Conservation (phyloP, 2,113 vertebrate species). For the Zootoca vivipara region DNA sequence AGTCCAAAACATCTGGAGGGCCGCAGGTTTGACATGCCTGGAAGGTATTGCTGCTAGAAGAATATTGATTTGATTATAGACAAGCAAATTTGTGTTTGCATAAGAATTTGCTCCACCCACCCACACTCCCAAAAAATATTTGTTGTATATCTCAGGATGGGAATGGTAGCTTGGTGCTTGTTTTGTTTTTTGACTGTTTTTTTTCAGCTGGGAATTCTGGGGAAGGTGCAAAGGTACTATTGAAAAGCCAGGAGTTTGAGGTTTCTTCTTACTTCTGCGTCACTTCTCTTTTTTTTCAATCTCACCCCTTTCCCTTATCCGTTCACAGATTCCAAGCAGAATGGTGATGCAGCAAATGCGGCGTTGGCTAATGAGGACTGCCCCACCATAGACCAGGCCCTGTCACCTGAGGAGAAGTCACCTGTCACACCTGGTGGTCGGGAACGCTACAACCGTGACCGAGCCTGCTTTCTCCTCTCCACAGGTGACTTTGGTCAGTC, state of each 20-base stretch:
- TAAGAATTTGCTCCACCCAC: not conserved
- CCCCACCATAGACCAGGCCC: slow-evolving; percentile 91
- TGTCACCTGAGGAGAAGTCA: slow-evolving; percentile 89
- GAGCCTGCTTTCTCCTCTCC: slow-evolving; percentile 92
- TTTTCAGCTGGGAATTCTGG: not conserved
- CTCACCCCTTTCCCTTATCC: not conserved
- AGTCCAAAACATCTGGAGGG: no score
- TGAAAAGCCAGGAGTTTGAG: not conserved
- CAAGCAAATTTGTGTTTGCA: not conserved
- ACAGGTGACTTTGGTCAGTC: slow-evolving; percentile 87
- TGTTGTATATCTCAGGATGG: not conserved
- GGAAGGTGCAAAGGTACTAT: no score
- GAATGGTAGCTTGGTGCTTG: not conserved
- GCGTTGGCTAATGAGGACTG: slow-evolving; percentile 92
- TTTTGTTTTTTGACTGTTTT: no score
- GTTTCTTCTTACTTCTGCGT: not conserved
- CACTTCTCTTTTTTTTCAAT: not conserved
- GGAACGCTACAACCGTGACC: slow-evolving; percentile 88
- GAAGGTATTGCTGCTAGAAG: not conserved
- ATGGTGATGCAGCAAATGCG: slow-evolving; percentile 88
- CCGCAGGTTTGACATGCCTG: no score
- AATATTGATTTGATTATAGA: not conserved
- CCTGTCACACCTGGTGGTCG: slow-evolving; percentile 82
- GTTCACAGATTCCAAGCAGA: slow-evolving; percentile 84
- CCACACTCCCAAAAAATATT: not conserved